Evolutionary conservation across 2,888 invertebrate species (phyloP).

Genomic region (Maniola hyperantus): DNA sequence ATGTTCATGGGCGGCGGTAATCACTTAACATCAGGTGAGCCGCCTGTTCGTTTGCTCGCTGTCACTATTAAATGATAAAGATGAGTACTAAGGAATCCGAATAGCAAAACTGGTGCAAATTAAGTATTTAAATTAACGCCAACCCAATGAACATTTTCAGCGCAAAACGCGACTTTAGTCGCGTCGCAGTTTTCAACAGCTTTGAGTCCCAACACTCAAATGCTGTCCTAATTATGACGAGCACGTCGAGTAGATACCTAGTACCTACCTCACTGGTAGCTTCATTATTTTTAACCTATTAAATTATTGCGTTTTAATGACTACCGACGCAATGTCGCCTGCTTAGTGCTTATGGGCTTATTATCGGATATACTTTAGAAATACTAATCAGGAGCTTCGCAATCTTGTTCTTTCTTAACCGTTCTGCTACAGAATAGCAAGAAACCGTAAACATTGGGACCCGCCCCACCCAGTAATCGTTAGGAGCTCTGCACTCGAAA

Average conservation of each 20-base stretch:
- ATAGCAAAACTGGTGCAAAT: background rate
- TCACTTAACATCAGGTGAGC: no score
- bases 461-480: no score
- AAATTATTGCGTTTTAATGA: constrained; percentile 1
- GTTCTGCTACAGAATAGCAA: no score
- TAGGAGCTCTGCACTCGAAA: no score
- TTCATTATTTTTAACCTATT: background rate
- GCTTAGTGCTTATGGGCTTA: no score
- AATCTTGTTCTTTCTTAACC: no score
- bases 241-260: constrained; percentile 17
- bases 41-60: no score
- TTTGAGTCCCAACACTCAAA: constrained; percentile 22
- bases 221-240: constrained; percentile 27
- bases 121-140: constrained; percentile 9
- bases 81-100: background rate
- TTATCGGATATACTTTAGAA: no score
- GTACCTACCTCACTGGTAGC: background rate
- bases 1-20: no score
- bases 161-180: constrained; percentile 1
- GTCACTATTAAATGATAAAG: no score
- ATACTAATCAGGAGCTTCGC: no score
- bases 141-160: constrained; percentile 4
- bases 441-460: no score
- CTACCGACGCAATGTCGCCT: background rate
- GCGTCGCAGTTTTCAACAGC: constrained; percentile 8